Evolutionary conservation across 2,113 vertebrate species (phyloP).

Genomic region (Dendropsophus ebraccatus): DNA sequence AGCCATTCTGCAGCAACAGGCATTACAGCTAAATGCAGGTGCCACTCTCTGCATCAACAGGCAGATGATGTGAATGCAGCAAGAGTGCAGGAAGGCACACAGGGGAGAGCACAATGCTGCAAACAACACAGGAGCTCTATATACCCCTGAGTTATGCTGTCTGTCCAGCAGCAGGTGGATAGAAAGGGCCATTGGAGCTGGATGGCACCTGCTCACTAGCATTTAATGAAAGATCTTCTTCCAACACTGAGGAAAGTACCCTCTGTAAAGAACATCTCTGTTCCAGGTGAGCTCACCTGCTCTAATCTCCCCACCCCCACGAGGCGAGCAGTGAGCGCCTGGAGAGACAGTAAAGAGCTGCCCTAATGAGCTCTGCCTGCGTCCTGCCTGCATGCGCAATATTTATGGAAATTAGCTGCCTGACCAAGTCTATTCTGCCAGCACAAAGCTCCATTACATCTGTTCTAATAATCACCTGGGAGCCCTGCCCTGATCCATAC

Average conservation of each 20-base stretch:
- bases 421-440: constrained; percentile 23
- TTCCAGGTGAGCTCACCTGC: not conserved
- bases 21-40: not conserved
- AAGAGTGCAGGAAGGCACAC: not conserved
- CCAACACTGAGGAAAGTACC: not conserved
- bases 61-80: constrained; percentile 2
- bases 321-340: not conserved
- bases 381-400: constrained; percentile 40
- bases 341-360: not conserved
- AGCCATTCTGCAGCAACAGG: constrained; percentile 52
- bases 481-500: not conserved
- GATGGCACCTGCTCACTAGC: not conserved
- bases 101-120: too few species aligned
- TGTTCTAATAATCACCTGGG: not conserved
- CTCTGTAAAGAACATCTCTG: not conserved
- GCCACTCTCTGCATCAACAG: constrained; percentile 40
- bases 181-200: not conserved
- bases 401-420: constrained; percentile 38
- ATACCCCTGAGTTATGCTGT: not conserved
- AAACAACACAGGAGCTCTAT: too few species aligned
- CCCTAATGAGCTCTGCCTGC: constrained; percentile 19
- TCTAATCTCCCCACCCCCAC: not conserved
- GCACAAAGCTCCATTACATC: constrained; percentile 1
- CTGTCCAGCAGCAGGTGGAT: not conserved
- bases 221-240: not conserved